Conservation (phyloP, 2,113 vertebrate genomes). For the Eidolon helvum region DNA sequence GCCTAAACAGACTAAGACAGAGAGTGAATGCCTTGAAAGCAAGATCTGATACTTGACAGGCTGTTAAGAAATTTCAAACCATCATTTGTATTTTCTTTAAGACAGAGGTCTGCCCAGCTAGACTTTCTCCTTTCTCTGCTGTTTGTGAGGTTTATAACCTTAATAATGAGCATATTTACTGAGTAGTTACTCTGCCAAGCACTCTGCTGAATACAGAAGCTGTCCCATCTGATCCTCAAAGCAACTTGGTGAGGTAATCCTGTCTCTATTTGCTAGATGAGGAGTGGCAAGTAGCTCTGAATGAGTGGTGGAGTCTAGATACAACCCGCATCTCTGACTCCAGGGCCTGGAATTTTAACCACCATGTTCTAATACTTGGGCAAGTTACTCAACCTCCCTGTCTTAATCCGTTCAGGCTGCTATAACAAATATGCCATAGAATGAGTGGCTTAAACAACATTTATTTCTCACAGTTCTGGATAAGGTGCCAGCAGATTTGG, state of each 20-base stretch:
- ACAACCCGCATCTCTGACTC: neutral
- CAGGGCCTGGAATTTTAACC: neutral
- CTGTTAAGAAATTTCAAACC: neutral
- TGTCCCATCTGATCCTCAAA: neutral
- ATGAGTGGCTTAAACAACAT: neutral
- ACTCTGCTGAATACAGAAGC: neutral
- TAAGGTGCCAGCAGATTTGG: neutral
- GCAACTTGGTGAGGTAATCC: neutral
- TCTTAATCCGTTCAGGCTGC: neutral
- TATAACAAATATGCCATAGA: neutral
- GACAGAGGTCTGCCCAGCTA: neutral
- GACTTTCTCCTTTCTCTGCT: neutral
- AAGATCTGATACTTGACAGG: neutral
- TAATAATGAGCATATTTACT: neutral
- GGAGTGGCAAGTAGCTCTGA: neutral
- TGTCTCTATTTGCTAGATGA: neutral
- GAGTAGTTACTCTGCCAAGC: neutral
- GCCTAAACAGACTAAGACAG: neutral
- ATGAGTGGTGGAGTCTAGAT: neutral
- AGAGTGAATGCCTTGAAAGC: neutral
- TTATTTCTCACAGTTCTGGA: neutral
- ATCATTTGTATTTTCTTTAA: neutral
- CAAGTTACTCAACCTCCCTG: neutral
- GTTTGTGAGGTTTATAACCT: neutral
- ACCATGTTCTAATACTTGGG: neutral